Conservation (phyloP, 1,140 invertebrate genomes). For the Mizuhopecten yessoensis region DNA sequence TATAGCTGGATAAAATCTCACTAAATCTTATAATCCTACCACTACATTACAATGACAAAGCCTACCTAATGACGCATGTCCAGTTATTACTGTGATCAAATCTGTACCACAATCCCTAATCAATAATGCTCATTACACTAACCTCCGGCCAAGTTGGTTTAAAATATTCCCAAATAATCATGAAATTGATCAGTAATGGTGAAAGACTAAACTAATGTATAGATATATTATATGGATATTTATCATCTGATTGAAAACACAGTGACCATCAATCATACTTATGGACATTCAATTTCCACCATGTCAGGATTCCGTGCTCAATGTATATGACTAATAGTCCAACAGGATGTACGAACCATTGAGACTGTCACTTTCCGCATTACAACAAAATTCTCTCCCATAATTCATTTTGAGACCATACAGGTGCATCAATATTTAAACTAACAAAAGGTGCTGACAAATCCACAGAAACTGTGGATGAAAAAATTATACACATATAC, state of each 20-base stretch:
- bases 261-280: conserved; percentile 5
- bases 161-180: not conserved
- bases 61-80: not conserved
- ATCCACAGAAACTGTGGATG: too few relatives aligned
- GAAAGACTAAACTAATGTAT: not conserved
- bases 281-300: not conserved
- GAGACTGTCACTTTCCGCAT: not conserved
- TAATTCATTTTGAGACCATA: not conserved
- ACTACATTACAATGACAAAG: not conserved
- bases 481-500: too few relatives aligned
- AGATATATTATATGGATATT: not conserved
- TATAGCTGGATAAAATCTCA: not conserved
- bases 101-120: not conserved
- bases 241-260: not conserved
- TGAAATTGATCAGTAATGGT: not conserved
- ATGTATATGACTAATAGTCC: conserved; percentile 8
- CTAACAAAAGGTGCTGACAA: not conserved
- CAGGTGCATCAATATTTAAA: not conserved
- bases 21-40: conserved; percentile 24
- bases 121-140: not conserved
- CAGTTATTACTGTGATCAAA: conserved; percentile 1
- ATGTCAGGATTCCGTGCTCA: not conserved
- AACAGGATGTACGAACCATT: conserved; percentile 9
- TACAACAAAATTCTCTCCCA: not conserved
- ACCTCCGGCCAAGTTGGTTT: conserved; percentile 10